Evolutionary conservation across 2,888 invertebrate species (phyloP).

Genomic region (Drosophila fungiperda): DNA sequence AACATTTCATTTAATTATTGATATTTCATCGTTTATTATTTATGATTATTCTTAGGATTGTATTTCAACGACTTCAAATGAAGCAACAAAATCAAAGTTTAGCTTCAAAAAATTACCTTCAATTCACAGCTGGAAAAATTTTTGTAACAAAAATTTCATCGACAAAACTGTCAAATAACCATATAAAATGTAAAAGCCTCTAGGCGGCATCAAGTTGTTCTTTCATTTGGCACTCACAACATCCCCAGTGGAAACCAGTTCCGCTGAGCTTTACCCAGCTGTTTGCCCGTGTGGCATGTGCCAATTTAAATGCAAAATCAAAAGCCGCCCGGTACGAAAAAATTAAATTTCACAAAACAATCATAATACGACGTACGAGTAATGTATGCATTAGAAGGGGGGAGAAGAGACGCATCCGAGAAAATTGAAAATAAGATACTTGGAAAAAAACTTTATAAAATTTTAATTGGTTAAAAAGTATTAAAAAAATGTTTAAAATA

Average conservation of each 20-base stretch:
- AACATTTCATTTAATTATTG: background rate
- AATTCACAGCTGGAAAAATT: conserved; percentile 16
- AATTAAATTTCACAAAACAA: conserved; percentile 75
- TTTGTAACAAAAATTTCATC: conserved; percentile 30
- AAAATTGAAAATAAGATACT: background rate
- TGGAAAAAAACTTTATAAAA: background rate
- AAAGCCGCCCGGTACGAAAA: conserved; percentile 56
- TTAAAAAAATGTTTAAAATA: background rate
- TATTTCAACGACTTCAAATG: background rate
- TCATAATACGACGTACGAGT: conserved; percentile 44
- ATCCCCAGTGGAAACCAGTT: conserved; percentile 5
- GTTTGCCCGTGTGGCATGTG: conserved; percentile 75
- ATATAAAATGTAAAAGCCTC: conserved; percentile 45
- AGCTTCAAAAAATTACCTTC: conserved; percentile 15
- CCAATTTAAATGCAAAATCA: conserved; percentile 80
- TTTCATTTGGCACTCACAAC: conserved; percentile 47
- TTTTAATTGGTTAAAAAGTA: background rate
- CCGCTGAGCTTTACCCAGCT: conserved; percentile 58
- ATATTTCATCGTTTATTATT: background rate
- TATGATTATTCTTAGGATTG: background rate
- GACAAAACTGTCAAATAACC: conserved; percentile 54
- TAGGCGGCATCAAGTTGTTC: conserved; percentile 51
- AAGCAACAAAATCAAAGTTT: conserved; percentile 13
- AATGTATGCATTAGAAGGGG: background rate
- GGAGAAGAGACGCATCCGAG: background rate